Evolutionary conservation across 37 sponge, comb jelly and placozoan genomes (phyloP).

Genomic region (Bolinopsis microptera): DNA sequence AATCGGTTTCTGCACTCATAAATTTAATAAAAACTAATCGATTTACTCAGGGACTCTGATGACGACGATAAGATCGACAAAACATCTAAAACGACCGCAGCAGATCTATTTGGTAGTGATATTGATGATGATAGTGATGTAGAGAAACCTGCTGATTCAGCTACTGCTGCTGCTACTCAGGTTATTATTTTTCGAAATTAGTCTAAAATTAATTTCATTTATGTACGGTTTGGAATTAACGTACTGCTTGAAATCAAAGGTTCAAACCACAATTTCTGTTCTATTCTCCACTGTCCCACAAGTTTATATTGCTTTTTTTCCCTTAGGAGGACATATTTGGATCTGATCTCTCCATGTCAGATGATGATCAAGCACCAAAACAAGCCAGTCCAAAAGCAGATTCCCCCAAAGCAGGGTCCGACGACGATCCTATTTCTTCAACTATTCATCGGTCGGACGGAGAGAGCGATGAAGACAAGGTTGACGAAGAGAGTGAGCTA

Average conservation of each 20-base stretch:
- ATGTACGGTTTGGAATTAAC: neutral
- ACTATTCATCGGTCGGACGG: neutral
- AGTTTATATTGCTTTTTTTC: neutral
- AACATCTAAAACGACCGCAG: neutral
- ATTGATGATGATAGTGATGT: constrained; percentile 47
- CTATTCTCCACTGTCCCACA: neutral
- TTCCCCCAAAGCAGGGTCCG: neutral
- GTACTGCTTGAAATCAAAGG: no score
- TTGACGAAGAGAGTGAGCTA: constrained; percentile 76
- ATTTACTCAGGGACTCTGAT: constrained; percentile 19
- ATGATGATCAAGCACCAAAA: constrained; percentile 5
- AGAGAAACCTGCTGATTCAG: neutral
- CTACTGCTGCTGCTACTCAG: neutral
- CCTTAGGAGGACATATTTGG: constrained; percentile 54
- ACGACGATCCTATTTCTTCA: neutral
- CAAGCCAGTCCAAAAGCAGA: neutral
- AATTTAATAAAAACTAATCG: no score
- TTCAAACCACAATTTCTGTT: no score
- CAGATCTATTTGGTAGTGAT: constrained; percentile 46
- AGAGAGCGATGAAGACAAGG: constrained; percentile 61
- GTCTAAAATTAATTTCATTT: neutral
- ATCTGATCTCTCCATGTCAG: constrained; percentile 37
- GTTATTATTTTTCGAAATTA: neutral
- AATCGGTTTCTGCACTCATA: no score
- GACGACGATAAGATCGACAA: neutral